These are phyloP conservation scores for Bombus difficillimus DNA, from an alignment of 1,140 invertebrate genomes.

Conservation along the genomic window DNA sequence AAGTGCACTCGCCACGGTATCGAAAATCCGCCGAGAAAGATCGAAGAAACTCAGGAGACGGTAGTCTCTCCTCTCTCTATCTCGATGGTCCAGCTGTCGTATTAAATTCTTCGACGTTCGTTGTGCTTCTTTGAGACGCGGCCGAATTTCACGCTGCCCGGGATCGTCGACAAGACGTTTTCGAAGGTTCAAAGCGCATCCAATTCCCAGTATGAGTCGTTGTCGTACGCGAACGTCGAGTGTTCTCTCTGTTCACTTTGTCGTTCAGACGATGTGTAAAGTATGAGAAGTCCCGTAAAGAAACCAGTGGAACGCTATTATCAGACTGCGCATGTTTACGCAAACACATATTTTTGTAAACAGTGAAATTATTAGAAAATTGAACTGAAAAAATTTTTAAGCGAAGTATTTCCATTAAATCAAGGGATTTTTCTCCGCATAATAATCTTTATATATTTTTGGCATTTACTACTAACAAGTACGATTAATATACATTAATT, in stretches of 20 bases:
- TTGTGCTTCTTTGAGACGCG: background rate
- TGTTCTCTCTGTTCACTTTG: background rate
- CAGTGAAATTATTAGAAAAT: no score
- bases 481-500: no score
- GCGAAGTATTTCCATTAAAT: no score
- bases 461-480: no score
- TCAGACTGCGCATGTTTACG: no score
- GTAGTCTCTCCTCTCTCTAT: background rate
- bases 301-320: background rate
- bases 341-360: no score
- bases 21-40: conserved; percentile 21
- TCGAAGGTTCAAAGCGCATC: background rate
- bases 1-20: conserved; percentile 21
- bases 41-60: background rate
- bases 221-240: background rate
- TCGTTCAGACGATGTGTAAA: background rate
- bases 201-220: background rate
- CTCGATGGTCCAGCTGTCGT: conserved; percentile 7
- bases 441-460: no score
- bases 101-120: conserved; percentile 40
- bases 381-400: no score
- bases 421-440: no score
- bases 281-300: background rate
- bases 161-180: background rate
- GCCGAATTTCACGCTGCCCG: conserved; percentile 15